A percentile compares a stretch with the other conserved stretches of the same genome.
Conservation (phyloP, 1,140 invertebrate species). For the Oryctes rhinoceros region DNA sequence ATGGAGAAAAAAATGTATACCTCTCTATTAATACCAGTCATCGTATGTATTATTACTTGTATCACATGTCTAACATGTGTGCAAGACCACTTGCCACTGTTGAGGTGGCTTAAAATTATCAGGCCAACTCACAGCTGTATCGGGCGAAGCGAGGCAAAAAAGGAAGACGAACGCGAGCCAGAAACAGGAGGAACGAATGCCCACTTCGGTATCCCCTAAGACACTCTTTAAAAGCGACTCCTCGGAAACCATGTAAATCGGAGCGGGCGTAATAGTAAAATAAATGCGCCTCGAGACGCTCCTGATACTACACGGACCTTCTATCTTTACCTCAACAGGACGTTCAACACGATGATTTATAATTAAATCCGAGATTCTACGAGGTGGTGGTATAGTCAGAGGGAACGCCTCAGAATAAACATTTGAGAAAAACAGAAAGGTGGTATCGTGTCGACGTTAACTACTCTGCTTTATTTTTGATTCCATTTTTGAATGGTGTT, state of each 20-base stretch:
- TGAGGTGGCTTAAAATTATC: constrained; percentile 30
- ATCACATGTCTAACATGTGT: constrained; percentile 29
- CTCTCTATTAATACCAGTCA: background rate
- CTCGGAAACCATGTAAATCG: background rate
- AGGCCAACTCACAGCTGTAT: constrained; percentile 33
- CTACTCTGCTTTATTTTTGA: background rate
- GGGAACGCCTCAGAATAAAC: background rate
- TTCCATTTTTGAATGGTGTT: constrained; percentile 5
- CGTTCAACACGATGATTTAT: constrained; percentile 19
- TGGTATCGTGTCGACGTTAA: background rate
- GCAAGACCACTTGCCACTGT: constrained; percentile 31
- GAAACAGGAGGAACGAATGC: constrained; percentile 6
- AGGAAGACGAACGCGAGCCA: background rate
- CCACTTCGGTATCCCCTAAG: background rate
- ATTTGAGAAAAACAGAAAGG: background rate
- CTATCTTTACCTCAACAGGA: constrained; percentile 26
- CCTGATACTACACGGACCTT: background rate
- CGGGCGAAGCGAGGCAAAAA: background rate
- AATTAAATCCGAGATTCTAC: constrained; percentile 27
- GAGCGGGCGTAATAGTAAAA: background rate
- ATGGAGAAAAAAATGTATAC: too few species aligned
- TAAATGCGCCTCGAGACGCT: background rate
- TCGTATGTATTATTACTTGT: background rate
- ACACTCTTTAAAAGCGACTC: background rate
- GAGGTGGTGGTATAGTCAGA: constrained; percentile 18